Conservation (phyloP, 2,888 invertebrate genomes). For the Meganola albula region DNA sequence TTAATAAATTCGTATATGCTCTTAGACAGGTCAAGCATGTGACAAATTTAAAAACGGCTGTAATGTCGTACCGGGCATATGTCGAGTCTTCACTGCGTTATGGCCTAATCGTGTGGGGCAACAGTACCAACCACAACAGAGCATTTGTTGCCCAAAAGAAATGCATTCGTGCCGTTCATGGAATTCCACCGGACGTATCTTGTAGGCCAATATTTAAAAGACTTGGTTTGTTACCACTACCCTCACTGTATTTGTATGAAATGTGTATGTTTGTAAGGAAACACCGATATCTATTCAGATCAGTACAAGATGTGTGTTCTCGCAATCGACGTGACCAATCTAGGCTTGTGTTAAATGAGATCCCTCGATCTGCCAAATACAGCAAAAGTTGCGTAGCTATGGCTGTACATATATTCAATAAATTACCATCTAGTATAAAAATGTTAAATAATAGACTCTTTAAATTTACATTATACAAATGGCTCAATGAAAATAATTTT, state of each 20-base stretch:
- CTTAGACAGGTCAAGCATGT: neutral
- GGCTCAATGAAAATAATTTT: too few relatives aligned
- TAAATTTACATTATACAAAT: too few relatives aligned
- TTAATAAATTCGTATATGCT: slow-evolving; percentile 1
- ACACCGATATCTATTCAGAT: neutral
- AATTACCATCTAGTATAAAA: too few relatives aligned
- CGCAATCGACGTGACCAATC: too few relatives aligned
- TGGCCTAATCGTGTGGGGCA: slow-evolving; percentile 1
- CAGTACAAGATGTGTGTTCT: too few relatives aligned
- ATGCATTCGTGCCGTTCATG: neutral
- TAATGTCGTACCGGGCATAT: neutral
- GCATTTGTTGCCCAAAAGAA: neutral
- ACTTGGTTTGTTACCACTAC: neutral
- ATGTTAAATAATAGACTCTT: too few relatives aligned
- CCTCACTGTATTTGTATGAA: neutral
- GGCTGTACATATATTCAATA: too few relatives aligned
- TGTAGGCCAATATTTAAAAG: neutral
- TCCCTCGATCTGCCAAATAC: too few relatives aligned
- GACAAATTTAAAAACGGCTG: neutral
- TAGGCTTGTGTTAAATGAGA: too few relatives aligned
- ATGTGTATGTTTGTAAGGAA: neutral
- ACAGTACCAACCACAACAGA: neutral
- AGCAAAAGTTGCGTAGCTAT: too few relatives aligned
- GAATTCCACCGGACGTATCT: neutral
- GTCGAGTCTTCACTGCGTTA: neutral